Base-by-base conservation (phyloP, 92 coral and sea anemone species). In the Palythoa heliodiscus region DNA sequence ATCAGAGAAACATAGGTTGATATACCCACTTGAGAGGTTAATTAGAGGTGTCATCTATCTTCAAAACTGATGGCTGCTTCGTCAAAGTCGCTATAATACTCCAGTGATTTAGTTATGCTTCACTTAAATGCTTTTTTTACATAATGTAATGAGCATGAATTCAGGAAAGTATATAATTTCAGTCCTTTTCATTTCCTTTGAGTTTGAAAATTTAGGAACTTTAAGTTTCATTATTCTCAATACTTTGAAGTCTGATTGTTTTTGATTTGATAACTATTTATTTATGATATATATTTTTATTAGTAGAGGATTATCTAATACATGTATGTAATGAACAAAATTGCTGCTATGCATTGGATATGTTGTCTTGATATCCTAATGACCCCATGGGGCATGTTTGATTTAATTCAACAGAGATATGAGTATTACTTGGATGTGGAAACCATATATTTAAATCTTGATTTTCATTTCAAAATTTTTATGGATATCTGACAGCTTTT, bases 401-500 rank as follows among this genome's bases (percentile, higher is more conserved):
- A 57, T 23, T 20, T 43, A n/a, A 64, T 15, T 48, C 50, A 52
- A 14, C 63, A 53, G 55, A 73, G 61, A 52, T 38, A 54, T 67
- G 35, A n/a, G 61, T 39, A n/a, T 50, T 23, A n/a, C 58, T 81
- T 63, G 16, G 52, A 48, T 22, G 38, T 76, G 66, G 17, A 64
- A 61, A 10, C 79, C 54, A 71, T 11, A 25, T 74, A 11, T 60
- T 78, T n/a, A 78, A 37, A 61, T 19, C 71, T 19, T 63, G 20
- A n/a, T 63, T 63, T 19, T 63, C 24, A 23, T n/a, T 19, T 48
- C 22, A 80, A 23, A 22, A 16, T 43, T 23, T 80, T 47, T 29
- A 12, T 43, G 55, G 16, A 63, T 61, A 67, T 80, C 84, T 80
- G 84, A 80, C 73, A 66, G 73, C 48, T 64, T 80, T 67, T 80